A percentile compares a stretch with the other conserved stretches of the same genome.
Conservation (phyloP, 2,797 vertebrate genomes). For the Sebastiscus albofasciatus region DNA sequence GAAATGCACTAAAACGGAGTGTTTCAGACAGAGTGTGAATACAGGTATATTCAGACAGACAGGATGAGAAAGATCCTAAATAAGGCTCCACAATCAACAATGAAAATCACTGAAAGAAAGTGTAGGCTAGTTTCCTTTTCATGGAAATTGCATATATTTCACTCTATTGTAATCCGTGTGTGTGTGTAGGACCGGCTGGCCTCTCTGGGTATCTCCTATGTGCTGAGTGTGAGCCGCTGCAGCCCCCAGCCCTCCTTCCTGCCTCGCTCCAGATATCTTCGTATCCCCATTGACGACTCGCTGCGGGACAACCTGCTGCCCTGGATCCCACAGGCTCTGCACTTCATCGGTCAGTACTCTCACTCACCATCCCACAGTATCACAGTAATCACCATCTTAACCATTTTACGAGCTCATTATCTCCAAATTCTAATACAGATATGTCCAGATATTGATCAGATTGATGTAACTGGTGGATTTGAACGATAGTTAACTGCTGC, state of each 20-base stretch:
- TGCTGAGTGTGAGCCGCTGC: conserved; percentile 83
- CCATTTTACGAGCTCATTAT: neutral
- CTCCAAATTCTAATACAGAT: neutral
- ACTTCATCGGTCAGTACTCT: conserved; percentile 79
- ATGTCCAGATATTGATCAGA: neutral
- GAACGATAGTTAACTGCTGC: neutral
- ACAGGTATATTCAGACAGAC: no score
- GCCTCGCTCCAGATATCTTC: conserved; percentile 78
- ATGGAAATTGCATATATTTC: no score
- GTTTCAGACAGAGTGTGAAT: no score
- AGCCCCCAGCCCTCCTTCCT: conserved; percentile 83
- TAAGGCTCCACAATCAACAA: no score
- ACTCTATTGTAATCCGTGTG: neutral
- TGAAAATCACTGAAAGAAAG: neutral
- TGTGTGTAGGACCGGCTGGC: conserved; percentile 73
- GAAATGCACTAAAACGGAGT: no score
- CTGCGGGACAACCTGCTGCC: conserved; percentile 82
- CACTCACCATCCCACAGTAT: neutral
- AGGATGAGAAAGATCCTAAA: neutral
- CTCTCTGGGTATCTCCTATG: conserved; percentile 80
- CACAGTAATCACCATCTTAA: neutral
- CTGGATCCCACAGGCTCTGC: conserved; percentile 83
- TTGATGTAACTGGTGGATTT: neutral
- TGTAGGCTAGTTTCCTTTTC: neutral
- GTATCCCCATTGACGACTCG: conserved; percentile 85